These are phyloP conservation scores for Xanthia icteritia DNA, from an alignment of 2,888 invertebrate genomes.

Conservation along the genomic window DNA sequence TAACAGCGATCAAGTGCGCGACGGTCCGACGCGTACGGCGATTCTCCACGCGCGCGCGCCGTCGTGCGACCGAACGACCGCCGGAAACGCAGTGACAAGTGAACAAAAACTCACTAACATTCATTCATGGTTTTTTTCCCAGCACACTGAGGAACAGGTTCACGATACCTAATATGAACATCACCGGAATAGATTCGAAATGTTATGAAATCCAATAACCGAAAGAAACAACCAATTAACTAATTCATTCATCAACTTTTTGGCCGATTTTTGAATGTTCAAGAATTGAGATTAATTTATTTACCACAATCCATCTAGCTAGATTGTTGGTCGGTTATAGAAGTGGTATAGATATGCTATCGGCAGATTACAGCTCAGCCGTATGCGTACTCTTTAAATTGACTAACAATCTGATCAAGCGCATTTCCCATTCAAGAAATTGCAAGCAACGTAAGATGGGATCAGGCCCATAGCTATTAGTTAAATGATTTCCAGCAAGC, in stretches of 20 bases:
- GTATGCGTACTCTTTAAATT: conserved; percentile 46
- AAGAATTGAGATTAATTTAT: conserved; percentile 7
- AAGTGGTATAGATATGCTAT: no score
- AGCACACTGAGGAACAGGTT: conserved; percentile 80
- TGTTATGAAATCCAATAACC: conserved; percentile 22
- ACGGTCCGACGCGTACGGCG: conserved; percentile 87
- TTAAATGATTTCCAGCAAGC: conserved; percentile 64
- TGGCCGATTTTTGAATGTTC: conserved; percentile 2
- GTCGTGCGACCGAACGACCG: conserved; percentile 80
- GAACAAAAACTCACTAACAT: conserved; percentile 86
- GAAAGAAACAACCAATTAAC: conserved; percentile 3
- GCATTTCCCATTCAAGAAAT: conserved; percentile 55
- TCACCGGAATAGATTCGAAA: conserved; percentile 36
- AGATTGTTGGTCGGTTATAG: no score
- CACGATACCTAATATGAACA: conserved; percentile 66
- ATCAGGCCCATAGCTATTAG: conserved; percentile 62
- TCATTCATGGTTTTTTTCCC: conserved; percentile 87
- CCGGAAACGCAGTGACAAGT: conserved; percentile 89
- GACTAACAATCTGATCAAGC: conserved; percentile 43
- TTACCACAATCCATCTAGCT: no score
- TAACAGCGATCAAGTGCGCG: conserved; percentile 70
- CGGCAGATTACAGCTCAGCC: conserved; percentile 11
- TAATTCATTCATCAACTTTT: conserved; percentile 22
- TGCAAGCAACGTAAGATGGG: conserved; percentile 53
- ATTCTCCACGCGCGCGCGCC: conserved; percentile 86